Conservation (phyloP, 2,888 invertebrate species). For the Allygus modestus region DNA sequence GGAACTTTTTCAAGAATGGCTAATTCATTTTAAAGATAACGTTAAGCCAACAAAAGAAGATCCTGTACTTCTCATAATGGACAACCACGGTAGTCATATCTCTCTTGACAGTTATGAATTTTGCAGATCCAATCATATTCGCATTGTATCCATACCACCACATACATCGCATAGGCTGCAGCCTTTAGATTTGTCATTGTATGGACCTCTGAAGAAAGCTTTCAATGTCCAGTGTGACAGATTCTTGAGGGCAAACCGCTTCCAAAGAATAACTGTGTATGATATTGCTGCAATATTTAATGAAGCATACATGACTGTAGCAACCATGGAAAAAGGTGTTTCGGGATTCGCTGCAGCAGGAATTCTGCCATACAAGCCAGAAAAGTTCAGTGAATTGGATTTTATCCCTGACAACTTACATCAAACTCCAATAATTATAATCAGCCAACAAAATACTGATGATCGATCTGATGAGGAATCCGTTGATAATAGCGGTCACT, state of each 20-base stretch:
- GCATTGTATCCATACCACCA: conserved; percentile 71
- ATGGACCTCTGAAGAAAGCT: conserved; percentile 70
- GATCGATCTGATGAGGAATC: background rate
- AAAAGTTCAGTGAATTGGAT: conserved; percentile 61
- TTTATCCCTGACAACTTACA: conserved; percentile 21
- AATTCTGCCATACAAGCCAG: conserved; percentile 61
- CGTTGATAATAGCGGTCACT: background rate
- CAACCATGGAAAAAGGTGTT: conserved; percentile 62
- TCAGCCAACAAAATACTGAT: background rate
- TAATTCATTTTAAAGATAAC: conserved; percentile 71
- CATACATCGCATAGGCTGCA: conserved; percentile 71
- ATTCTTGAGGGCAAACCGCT: conserved; percentile 52
- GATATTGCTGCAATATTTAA: conserved; percentile 63
- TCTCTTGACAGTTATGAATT: conserved; percentile 68
- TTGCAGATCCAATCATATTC: conserved; percentile 69
- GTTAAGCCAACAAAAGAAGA: conserved; percentile 72
- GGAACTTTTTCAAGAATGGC: conserved; percentile 66
- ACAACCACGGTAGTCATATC: conserved; percentile 71
- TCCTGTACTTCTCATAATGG: conserved; percentile 72
- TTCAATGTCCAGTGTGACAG: conserved; percentile 70
- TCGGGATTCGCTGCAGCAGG: conserved; percentile 62
- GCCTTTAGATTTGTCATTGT: conserved; percentile 70
- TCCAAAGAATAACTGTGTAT: conserved; percentile 53
- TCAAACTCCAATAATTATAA: background rate
- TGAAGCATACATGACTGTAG: conserved; percentile 62